Conservation (phyloP, 2,888 invertebrate genomes). For the Lysandra bellargus region DNA sequence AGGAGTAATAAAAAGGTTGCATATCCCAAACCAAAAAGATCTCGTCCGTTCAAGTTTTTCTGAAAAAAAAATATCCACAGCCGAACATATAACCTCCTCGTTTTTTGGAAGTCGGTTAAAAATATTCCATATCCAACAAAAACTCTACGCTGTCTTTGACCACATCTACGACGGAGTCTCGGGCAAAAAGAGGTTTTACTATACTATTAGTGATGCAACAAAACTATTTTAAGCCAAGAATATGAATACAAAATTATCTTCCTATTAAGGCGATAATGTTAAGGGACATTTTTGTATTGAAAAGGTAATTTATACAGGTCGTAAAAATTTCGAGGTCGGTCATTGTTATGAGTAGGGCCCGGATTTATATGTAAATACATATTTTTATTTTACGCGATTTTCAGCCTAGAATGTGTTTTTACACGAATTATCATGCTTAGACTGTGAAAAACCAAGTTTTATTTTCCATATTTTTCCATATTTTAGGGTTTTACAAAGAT, state of each 20-base stretch:
- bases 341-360: not conserved
- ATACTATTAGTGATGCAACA: constrained; percentile 6
- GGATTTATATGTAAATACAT: too few relatives aligned
- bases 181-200: constrained; percentile 11
- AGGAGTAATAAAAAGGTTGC: not conserved
- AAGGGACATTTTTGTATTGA: constrained; percentile 15
- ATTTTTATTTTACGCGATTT: too few relatives aligned
- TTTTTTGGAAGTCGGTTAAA: too few relatives aligned
- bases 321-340: not conserved
- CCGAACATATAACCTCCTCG: too few relatives aligned
- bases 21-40: not conserved
- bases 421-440: too few relatives aligned
- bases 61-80: too few relatives aligned
- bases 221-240: not conserved
- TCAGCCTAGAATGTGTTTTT: too few relatives aligned
- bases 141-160: not conserved
- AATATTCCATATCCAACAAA: not conserved
- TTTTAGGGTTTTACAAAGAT: too few relatives aligned
- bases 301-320: constrained; percentile 2
- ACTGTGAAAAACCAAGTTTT: too few relatives aligned
- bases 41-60: constrained; percentile 12
- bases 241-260: not conserved
- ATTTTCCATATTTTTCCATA: too few relatives aligned
- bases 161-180: not conserved
- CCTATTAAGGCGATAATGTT: not conserved